phyloP scores from a whole-genome alignment of 2,888 invertebrate species.

The Sphecodes monilicornis region DNA sequence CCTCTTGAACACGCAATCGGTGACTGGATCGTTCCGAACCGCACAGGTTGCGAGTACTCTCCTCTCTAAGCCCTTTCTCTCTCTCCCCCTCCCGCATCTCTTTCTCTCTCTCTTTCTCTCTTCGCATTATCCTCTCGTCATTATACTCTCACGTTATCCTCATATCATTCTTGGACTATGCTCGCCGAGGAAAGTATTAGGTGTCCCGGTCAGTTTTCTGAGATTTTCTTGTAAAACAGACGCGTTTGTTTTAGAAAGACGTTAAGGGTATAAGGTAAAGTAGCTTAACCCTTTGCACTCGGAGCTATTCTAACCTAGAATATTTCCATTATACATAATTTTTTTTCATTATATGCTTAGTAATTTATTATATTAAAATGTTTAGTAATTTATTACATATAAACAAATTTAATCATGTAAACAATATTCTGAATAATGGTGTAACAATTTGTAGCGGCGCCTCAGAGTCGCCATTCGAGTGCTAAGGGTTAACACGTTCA shows the following conservation, averaged over 20 bases:
- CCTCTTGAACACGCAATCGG: conserved; percentile 77
- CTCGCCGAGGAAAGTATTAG: not conserved
- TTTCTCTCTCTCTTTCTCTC: not conserved
- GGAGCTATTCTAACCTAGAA: too few species aligned
- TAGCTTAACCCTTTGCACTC: too few species aligned
- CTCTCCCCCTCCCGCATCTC: not conserved
- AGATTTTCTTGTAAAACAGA: not conserved
- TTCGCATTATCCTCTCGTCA: conserved; percentile 2
- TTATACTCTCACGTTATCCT: conserved; percentile 35
- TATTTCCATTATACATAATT: too few species aligned
- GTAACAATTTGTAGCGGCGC: too few species aligned
- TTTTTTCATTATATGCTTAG: too few species aligned
- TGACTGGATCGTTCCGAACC: conserved; percentile 78
- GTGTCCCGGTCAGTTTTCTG: not conserved
- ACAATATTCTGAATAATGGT: too few species aligned
- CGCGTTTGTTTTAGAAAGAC: not conserved
- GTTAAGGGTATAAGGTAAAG: too few species aligned
- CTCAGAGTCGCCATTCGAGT: too few species aligned
- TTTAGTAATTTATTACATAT: too few species aligned
- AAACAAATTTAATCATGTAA: too few species aligned
- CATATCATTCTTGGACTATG: not conserved
- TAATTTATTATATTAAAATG: too few species aligned
- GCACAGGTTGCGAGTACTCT: conserved; percentile 73
- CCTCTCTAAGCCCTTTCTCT: conserved; percentile 15
- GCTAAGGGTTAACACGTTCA: too few species aligned